These are phyloP conservation scores for Aulostomus chinensis DNA, from an alignment of 2,797 vertebrate species.

Conservation along the genomic window DNA sequence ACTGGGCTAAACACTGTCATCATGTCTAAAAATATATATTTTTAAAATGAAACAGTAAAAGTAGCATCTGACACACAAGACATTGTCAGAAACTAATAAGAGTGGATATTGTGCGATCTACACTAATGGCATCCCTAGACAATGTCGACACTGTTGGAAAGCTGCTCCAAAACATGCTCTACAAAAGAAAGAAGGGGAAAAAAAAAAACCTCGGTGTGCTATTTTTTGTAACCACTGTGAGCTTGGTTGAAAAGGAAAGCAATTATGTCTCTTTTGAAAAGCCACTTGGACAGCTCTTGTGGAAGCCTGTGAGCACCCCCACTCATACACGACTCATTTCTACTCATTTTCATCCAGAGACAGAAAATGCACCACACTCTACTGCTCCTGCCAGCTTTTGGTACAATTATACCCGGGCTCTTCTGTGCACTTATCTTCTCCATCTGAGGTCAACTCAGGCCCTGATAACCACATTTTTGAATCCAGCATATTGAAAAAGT, in stretches of 20 bases:
- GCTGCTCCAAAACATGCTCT: constrained; percentile 15
- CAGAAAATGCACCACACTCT: constrained; percentile 51
- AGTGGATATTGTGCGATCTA: constrained; percentile 30
- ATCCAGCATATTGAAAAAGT: constrained; percentile 26
- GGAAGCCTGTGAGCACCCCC: constrained; percentile 53
- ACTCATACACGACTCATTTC: constrained; percentile 63
- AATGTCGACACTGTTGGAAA: constrained; percentile 18
- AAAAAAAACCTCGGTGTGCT: constrained; percentile 15
- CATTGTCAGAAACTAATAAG: constrained; percentile 20
- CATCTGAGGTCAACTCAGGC: constrained; percentile 40
- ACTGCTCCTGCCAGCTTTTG: constrained; percentile 38
- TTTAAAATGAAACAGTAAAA: constrained; percentile 20
- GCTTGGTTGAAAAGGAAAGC: constrained; percentile 58
- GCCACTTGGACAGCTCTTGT: constrained; percentile 64
- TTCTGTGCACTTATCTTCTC: constrained; percentile 43
- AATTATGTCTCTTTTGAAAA: constrained; percentile 66
- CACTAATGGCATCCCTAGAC: constrained; percentile 23
- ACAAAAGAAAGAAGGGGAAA: background rate
- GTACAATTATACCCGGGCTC: constrained; percentile 47
- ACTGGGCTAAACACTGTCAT: constrained; percentile 5
- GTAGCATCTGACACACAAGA: constrained; percentile 10
- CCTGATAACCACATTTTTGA: constrained; percentile 45
- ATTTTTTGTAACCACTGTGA: constrained; percentile 49
- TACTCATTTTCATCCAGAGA: constrained; percentile 53
- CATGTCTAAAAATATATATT: background rate